Evolutionary conservation across 1,140 invertebrate genomes (phyloP), one percentile per base, ranked within the genome.

Genomic region (Galleria mellonella): DNA sequence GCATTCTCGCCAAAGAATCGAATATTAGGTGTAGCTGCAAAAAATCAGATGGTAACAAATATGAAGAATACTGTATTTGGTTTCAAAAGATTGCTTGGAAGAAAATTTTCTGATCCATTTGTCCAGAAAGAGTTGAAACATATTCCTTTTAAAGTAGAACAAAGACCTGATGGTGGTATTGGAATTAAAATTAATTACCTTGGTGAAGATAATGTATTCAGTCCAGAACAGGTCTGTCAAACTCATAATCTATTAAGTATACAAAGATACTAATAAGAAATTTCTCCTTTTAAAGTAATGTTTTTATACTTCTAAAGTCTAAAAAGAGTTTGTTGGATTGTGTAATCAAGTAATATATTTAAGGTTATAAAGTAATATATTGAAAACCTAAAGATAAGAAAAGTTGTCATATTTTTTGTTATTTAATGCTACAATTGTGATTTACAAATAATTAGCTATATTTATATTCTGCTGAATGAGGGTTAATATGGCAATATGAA

Each of bases 41-140:
- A 98, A 82, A 98, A 98, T 76, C 97, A 99, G 76, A 92, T 94
- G 86, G 93, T 98, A 9, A 98, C 96, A 55, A 99, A 99, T 76
- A 93, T 98, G 89, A 97, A 96, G 79, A 99, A 98, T 76, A 99
- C 98, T 44, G 90, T 99, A 40, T 93, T 93, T 87, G 94, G 94
- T 39, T 97, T 99, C 72, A 99, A 98, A 87, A 90, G 95, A 67
- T 86, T 99, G 15, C 82, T 99, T 55, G 98, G 97, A 32, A 88
- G 94, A 59, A 92, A 93, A 71, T 96, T 91, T 73, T 90, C 92
- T 62, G 97, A 99, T 88, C 94, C 95, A 9, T 88, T 92, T 62
- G 93, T 96, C 33, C 92, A 97, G 69, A 88, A 90, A 55, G 96
- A 98, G 83, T 68, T 95, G 2, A 88, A 90, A 62, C 87, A 89